Base-by-base conservation (phyloP, 2,797 vertebrate species). In the Pangasius sanitwongsei region DNA sequence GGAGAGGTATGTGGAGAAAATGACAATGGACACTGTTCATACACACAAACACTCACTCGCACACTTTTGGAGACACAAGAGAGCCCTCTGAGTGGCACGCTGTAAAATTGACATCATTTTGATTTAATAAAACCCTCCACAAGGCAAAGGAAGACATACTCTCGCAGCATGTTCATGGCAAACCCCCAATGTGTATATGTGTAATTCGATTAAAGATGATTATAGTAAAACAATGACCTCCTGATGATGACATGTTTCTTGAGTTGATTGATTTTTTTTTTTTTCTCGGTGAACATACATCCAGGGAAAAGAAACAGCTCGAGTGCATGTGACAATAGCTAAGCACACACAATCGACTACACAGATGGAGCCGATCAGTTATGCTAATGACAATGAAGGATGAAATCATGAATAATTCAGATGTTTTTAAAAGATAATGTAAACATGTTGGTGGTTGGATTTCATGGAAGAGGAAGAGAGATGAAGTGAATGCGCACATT, bases 361-460 rank as follows among this genome's bases (percentile, higher is more conserved):
- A 94, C 95, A 94, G 75, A 96, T 97, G 97, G 96, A 96, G 94
- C 95, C 94, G 93, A 95, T 72, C 92, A 92, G 93, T 93, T 94
- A 92, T 94, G 94, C 92, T 96, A 95, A 96, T 96, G 94, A 95
- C 96, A 96, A 93, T 95, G 96, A 96, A 97, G 94, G 93, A 97
- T 95, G 94, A 89, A 91, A 87, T 87, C 90, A 96, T 97, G 95
- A 97, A 97, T 97, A 97, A 98, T 98, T 97, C 95, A 97, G 97
- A 92, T 95, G 94, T 97, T 97, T 97, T 97, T 96, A 97, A 94
- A 96, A 96, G 96, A 96, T 95, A 97, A 97, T 96, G 95, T 97
- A 97, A 97, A 97, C 96, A 97, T 97, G 94, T 94, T 95, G 87
- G 92, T 93, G 87, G 92, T 96, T 95, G 95, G 93, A 94, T 96